phyloP scores from a whole-genome alignment of 2,888 invertebrate species.

The Epinotia ramella region DNA sequence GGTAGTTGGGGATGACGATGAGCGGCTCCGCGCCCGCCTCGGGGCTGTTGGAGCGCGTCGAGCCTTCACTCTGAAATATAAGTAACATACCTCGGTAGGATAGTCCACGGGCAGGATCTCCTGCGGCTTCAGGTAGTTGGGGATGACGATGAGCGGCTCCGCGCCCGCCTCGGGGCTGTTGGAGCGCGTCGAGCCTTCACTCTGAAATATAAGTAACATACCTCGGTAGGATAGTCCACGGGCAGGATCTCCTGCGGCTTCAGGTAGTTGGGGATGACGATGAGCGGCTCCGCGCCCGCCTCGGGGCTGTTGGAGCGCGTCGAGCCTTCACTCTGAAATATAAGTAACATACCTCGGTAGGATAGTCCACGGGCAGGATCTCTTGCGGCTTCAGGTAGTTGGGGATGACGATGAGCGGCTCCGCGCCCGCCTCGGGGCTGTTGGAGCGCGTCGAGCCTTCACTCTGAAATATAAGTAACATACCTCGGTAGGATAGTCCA shows the following conservation, averaged over 20 bases:
- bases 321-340: too few relatives aligned
- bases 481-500: constrained; percentile 49
- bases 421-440: constrained; percentile 51
- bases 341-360: constrained; percentile 48
- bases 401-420: constrained; percentile 69
- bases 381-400: constrained; percentile 55
- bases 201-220: too few relatives aligned
- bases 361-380: constrained; percentile 46
- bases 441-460: constrained; percentile 51
- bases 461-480: too few relatives aligned
- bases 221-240: constrained; percentile 48
- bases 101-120: constrained; percentile 47
- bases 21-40: constrained; percentile 57
- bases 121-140: constrained; percentile 56
- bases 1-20: constrained; percentile 67
- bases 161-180: constrained; percentile 53
- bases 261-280: constrained; percentile 65
- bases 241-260: constrained; percentile 49
- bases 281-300: constrained; percentile 57
- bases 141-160: constrained; percentile 68
- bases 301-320: constrained; percentile 56
- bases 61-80: too few relatives aligned
- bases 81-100: constrained; percentile 47
- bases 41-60: constrained; percentile 53
- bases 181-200: constrained; percentile 49